These are phyloP conservation scores for Euleptes europaea DNA, from an alignment of 2,113 vertebrate genomes.

Conservation along the genomic window DNA sequence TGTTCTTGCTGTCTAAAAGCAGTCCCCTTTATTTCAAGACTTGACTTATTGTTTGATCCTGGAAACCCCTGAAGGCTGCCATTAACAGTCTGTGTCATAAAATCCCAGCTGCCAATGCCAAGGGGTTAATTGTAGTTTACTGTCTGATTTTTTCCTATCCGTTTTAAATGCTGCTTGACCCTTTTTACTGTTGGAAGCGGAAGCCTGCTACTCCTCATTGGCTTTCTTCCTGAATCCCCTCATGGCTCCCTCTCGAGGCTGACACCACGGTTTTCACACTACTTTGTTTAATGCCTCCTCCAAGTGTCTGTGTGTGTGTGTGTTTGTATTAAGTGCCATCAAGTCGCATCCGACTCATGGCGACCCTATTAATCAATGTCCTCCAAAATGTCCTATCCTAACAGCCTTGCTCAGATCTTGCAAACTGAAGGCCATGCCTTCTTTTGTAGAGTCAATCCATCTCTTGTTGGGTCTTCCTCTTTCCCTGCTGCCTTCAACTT, in stretches of 20 bases:
- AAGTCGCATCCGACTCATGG: no score
- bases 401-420: no score
- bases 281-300: conserved; percentile 22
- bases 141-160: conserved; percentile 59
- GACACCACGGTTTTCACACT: conserved; percentile 25
- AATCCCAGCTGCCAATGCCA: conserved; percentile 59
- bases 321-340: no score
- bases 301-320: no score
- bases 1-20: conserved; percentile 41
- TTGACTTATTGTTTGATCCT: conserved; percentile 61
- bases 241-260: conserved; percentile 39
- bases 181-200: conserved; percentile 39
- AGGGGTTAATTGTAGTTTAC: conserved; percentile 70
- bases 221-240: conserved; percentile 49
- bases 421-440: no score
- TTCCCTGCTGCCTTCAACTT: no score
- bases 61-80: conserved; percentile 54
- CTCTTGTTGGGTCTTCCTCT: no score
- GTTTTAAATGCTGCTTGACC: conserved; percentile 50
- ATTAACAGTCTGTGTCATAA: conserved; percentile 62
- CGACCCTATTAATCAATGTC: no score
- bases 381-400: no score
- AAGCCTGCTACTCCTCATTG: conserved; percentile 24
- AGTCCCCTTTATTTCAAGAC: conserved; percentile 57
- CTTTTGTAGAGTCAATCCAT: no score